phyloP scores from a whole-genome alignment of 2,888 invertebrate genomes.

The Caenorhabditis angaria region DNA sequence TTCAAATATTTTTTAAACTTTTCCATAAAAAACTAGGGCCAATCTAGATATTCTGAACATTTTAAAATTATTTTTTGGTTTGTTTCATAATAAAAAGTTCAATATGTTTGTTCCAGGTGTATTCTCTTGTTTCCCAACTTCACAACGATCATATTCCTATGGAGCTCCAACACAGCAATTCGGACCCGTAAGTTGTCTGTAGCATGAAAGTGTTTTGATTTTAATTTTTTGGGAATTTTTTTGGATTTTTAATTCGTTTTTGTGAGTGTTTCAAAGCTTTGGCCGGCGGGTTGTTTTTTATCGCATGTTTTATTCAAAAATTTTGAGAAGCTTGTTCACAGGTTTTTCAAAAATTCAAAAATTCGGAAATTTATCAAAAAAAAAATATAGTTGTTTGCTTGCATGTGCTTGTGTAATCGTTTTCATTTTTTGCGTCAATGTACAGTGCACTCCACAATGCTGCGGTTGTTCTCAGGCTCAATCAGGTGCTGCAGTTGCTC shows the following conservation, averaged over 20 bases:
- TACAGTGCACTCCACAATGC: constrained; percentile 52
- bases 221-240: not conserved
- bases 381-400: not conserved
- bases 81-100: too few species aligned
- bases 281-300: not conserved
- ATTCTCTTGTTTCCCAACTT: constrained; percentile 49
- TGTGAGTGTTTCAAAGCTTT: too few species aligned
- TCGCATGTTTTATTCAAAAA: not conserved
- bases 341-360: not conserved
- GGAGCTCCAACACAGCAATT: constrained; percentile 55
- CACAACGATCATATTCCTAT: constrained; percentile 49
- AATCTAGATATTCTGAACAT: too few species aligned
- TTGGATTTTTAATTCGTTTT: not conserved
- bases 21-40: too few species aligned
- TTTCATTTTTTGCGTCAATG: constrained; percentile 11
- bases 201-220: not conserved
- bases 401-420: constrained; percentile 30
- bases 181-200: constrained; percentile 35
- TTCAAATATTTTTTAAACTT: too few species aligned
- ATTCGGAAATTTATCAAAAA: not conserved
- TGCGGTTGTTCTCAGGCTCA: constrained; percentile 52
- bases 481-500: constrained; percentile 18
- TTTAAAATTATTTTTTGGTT: too few species aligned
- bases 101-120: constrained; percentile 32
- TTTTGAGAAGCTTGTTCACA: not conserved